These are phyloP conservation scores for Struthio camelus DNA, from an alignment of 2,113 vertebrate genomes.

Conservation along the genomic window DNA sequence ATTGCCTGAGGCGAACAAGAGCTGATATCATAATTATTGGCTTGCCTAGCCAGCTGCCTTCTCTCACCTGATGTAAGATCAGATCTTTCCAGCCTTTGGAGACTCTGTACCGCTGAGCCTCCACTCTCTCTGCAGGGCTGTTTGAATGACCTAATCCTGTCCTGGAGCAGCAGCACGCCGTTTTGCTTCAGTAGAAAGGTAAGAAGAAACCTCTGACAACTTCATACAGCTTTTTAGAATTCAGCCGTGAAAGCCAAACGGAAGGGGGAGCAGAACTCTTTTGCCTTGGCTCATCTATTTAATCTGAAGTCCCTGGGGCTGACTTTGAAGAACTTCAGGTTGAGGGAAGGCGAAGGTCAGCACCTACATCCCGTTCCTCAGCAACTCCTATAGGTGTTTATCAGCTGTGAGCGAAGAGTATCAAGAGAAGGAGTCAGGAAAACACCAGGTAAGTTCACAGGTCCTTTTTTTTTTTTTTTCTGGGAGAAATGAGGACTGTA, in stretches of 20 bases:
- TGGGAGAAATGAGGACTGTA: not conserved
- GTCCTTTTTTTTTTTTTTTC: not conserved
- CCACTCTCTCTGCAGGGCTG: constrained; percentile 68
- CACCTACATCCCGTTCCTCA: constrained; percentile 9
- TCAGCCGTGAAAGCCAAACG: constrained; percentile 78
- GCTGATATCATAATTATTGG: constrained; percentile 86
- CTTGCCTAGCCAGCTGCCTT: constrained; percentile 82
- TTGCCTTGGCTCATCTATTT: constrained; percentile 70
- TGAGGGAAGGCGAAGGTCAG: constrained; percentile 57
- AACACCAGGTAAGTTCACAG: constrained; percentile 21
- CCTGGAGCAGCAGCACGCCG: constrained; percentile 76
- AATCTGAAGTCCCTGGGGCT: constrained; percentile 61
- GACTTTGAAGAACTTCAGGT: constrained; percentile 54
- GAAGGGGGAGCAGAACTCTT: constrained; percentile 56
- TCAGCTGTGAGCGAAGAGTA: not conserved
- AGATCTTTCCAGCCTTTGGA: constrained; percentile 62
- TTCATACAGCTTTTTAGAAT: constrained; percentile 55
- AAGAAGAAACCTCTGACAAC: constrained; percentile 82
- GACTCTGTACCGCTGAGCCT: constrained; percentile 61
- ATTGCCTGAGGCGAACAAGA: constrained; percentile 79
- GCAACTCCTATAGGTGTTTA: constrained; percentile 14
- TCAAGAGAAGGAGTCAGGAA: not conserved
- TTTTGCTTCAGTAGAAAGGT: constrained; percentile 87
- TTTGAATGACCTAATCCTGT: constrained; percentile 72
- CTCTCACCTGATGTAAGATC: constrained; percentile 83